Evolutionary conservation across 2,797 vertebrate genomes (phyloP).

Genomic region (Miichthys miiuy): DNA sequence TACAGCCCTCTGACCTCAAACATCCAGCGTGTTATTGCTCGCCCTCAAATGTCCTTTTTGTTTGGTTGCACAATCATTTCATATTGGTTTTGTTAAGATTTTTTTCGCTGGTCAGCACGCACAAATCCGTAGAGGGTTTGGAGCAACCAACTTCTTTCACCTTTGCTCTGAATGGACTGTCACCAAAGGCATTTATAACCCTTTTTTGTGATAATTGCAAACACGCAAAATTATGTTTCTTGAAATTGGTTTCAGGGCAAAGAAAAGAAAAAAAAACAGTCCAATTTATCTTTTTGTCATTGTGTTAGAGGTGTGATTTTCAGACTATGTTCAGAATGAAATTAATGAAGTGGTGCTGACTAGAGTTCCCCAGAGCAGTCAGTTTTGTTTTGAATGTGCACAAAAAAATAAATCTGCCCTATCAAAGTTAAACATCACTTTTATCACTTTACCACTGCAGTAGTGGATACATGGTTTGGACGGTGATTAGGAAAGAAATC

Average conservation of each 20-base stretch:
- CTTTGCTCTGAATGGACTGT: neutral
- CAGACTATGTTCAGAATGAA: slow-evolving; percentile 25
- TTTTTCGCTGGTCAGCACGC: slow-evolving; percentile 27
- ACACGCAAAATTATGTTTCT: neutral
- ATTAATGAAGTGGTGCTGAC: slow-evolving; percentile 35
- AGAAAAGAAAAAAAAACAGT: slow-evolving; percentile 6
- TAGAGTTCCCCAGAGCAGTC: slow-evolving; percentile 29
- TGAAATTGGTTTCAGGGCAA: slow-evolving; percentile 23
- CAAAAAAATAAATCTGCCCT: slow-evolving; percentile 3
- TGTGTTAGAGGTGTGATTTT: slow-evolving; percentile 15
- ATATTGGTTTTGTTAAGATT: slow-evolving; percentile 10
- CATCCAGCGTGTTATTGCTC: slow-evolving; percentile 13
- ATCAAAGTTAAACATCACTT: slow-evolving; percentile 30
- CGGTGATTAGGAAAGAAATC: slow-evolving; percentile 3
- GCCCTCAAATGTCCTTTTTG: slow-evolving; percentile 8
- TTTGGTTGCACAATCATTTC: slow-evolving; percentile 28
- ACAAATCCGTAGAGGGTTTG: neutral
- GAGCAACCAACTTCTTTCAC: slow-evolving; percentile 10
- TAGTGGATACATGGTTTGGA: neutral
- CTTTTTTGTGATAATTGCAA: slow-evolving; percentile 30
- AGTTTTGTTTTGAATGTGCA: slow-evolving; percentile 12
- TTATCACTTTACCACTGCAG: slow-evolving; percentile 31
- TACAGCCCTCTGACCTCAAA: slow-evolving; percentile 35
- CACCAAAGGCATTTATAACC: neutral
- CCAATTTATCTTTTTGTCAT: slow-evolving; percentile 43